Conservation (phyloP, 2,888 invertebrate genomes). For the Lampropteryx suffumata region DNA sequence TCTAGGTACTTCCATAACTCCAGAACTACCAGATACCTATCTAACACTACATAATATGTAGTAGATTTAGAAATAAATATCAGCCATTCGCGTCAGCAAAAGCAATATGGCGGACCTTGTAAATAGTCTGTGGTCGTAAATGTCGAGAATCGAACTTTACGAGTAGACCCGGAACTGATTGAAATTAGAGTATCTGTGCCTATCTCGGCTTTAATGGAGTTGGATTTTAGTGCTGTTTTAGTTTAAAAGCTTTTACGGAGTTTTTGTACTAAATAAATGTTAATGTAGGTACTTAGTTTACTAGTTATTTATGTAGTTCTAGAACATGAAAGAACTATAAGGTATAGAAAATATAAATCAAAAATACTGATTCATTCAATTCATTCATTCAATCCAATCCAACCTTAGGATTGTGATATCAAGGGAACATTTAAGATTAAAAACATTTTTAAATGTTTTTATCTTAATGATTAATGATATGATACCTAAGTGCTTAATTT, state of each 20-base stretch:
- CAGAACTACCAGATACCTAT: background rate
- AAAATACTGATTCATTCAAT: no score
- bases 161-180: constrained; percentile 46
- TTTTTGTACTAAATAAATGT: background rate
- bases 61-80: constrained; percentile 29
- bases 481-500: no score
- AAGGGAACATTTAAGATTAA: no score
- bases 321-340: no score
- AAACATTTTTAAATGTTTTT: no score
- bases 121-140: constrained; percentile 57
- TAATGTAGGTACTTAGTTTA: background rate
- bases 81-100: constrained; percentile 44
- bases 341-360: no score
- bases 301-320: no score
- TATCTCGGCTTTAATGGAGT: constrained; percentile 12
- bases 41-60: constrained; percentile 8
- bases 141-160: constrained; percentile 48
- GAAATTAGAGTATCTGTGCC: constrained; percentile 32
- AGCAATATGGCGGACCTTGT: constrained; percentile 50
- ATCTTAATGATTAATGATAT: no score
- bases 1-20: background rate
- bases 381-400: no score
- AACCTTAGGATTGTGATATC: no score
- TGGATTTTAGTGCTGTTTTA: constrained; percentile 1
- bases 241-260: background rate